Conservation (phyloP, 2,113 vertebrate genomes). For the Lucifuga dentata region DNA sequence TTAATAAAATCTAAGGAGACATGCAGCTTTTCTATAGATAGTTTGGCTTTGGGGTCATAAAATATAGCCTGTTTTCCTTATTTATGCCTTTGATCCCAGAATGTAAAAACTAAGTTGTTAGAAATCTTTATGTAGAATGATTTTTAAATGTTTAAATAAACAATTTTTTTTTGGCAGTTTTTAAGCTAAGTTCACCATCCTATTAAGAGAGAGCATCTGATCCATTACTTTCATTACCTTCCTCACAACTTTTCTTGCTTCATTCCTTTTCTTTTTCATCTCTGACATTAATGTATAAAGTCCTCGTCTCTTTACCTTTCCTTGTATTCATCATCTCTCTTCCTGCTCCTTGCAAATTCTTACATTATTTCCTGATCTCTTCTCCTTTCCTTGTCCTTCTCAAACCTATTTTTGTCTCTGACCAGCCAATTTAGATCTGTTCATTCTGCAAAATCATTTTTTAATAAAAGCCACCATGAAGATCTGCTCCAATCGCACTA, state of each 20-base stretch:
- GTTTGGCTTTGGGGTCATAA: too few species aligned
- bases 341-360: conserved; percentile 1
- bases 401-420: background rate
- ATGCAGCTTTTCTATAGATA: too few species aligned
- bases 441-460: conserved; percentile 27
- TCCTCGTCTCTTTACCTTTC: conserved; percentile 14
- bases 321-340: background rate
- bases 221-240: background rate
- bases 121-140: too few species aligned
- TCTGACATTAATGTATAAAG: background rate
- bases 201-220: background rate
- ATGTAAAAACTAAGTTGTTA: too few species aligned
- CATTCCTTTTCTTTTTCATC: conserved; percentile 2
- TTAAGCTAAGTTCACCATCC: background rate
- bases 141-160: too few species aligned
- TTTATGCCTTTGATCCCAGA: too few species aligned
- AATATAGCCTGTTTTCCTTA: too few species aligned
- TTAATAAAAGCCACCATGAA: conserved; percentile 12
- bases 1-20: too few species aligned
- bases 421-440: conserved; percentile 9
- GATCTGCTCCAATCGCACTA: conserved; percentile 42
- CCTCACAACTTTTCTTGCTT: background rate
- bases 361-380: too few species aligned
- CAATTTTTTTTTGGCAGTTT: too few species aligned
- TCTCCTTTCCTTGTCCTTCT: background rate